Conservation (phyloP, 2,113 vertebrate species). For the Mobula hypostoma region DNA sequence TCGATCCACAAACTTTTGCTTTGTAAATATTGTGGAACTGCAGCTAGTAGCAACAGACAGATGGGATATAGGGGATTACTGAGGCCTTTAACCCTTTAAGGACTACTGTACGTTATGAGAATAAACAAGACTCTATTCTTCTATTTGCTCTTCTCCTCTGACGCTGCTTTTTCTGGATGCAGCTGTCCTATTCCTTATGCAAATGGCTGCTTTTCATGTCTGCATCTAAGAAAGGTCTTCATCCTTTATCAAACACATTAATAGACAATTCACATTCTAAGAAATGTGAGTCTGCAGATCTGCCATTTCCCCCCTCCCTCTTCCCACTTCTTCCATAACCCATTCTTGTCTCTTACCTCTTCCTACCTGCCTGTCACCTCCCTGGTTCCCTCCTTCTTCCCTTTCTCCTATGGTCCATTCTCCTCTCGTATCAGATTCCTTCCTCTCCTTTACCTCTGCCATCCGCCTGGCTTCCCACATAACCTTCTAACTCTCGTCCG, state of each 20-base stretch:
- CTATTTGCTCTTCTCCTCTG: background rate
- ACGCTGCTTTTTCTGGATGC: background rate
- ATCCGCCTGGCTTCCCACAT: too few relatives aligned
- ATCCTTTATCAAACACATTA: background rate
- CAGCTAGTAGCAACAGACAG: slow-evolving; percentile 4
- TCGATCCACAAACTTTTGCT: background rate
- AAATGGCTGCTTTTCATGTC: background rate
- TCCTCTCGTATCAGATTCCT: too few relatives aligned
- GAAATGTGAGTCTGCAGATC: background rate
- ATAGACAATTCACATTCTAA: background rate
- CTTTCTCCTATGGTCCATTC: too few relatives aligned
- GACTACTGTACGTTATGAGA: background rate
- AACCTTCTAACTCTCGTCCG: too few relatives aligned
- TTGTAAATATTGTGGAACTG: slow-evolving; percentile 35
- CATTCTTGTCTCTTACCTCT: too few relatives aligned
- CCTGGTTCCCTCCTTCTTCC: too few relatives aligned
- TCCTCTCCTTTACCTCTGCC: too few relatives aligned
- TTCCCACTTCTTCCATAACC: too few relatives aligned
- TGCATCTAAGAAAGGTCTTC: background rate
- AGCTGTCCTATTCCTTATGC: background rate
- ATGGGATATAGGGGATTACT: slow-evolving; percentile 3
- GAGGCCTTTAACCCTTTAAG: slow-evolving; percentile 1
- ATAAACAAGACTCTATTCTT: background rate
- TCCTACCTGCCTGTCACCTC: too few relatives aligned
- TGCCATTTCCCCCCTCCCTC: background rate